phyloP scores from a whole-genome alignment of 2,113 vertebrate genomes.

The Hymenochirus boettgeri region DNA sequence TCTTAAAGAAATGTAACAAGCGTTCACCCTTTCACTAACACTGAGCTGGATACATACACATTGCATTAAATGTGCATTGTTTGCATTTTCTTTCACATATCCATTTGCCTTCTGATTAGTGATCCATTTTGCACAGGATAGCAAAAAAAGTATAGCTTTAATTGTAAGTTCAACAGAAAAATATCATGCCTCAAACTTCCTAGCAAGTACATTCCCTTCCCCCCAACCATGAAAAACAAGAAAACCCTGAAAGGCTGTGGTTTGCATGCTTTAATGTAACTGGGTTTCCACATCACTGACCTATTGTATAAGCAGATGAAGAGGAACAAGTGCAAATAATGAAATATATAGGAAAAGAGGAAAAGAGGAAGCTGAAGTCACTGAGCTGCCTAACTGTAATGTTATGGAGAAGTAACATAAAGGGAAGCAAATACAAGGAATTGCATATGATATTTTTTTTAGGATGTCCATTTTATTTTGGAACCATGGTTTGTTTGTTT shows the following conservation, averaged over 20 bases:
- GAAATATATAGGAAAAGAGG: slow-evolving; percentile 93
- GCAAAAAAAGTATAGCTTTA: no score
- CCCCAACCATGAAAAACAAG: slow-evolving; percentile 46
- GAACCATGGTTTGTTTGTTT: no score
- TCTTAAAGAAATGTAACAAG: no score
- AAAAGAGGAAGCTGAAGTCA: slow-evolving; percentile 84
- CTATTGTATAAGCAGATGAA: slow-evolving; percentile 65
- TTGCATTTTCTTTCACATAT: no score
- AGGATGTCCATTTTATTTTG: slow-evolving; percentile 12
- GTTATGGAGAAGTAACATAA: slow-evolving; percentile 96
- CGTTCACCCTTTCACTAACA: no score
- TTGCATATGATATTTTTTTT: slow-evolving; percentile 48
- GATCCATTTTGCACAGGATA: no score
- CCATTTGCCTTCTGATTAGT: no score
- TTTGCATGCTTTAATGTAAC: slow-evolving; percentile 71
- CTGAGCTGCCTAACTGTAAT: slow-evolving; percentile 79
- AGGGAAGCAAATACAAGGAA: slow-evolving; percentile 89
- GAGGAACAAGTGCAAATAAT: slow-evolving; percentile 88
- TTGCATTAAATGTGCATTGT: no score
- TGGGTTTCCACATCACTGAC: slow-evolving; percentile 81
- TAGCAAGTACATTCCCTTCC: no score
- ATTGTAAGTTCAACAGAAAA: no score
- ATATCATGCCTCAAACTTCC: no score
- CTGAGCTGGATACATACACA: no score
- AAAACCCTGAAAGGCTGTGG: slow-evolving; percentile 57